A percentile compares a stretch with the other conserved stretches of the same genome.
These are phyloP conservation scores for Amphiprion ocellaris DNA, from an alignment of 2,113 vertebrate species.

Conservation along the genomic window DNA sequence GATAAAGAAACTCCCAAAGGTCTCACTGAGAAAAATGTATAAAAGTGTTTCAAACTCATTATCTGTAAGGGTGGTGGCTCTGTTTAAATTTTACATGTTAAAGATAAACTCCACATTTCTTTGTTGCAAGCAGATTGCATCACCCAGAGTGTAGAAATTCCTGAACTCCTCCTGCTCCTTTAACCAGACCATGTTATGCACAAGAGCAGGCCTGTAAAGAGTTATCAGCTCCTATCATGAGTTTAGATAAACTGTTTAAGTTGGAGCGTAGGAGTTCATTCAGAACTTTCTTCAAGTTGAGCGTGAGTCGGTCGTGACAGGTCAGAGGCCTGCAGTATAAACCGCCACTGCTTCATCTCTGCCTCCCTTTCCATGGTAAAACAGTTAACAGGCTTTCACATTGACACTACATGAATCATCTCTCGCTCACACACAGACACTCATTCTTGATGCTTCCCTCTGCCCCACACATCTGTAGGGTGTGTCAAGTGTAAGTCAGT, in stretches of 20 bases:
- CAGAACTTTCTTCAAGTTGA: conserved; percentile 8
- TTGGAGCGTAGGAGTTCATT: conserved; percentile 3
- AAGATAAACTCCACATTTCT: conserved; percentile 11
- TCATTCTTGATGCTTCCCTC: conserved; percentile 39
- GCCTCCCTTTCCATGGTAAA: conserved; percentile 21
- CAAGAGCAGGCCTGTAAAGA: neutral
- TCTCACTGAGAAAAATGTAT: neutral
- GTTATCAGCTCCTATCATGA: conserved; percentile 41
- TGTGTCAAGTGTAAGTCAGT: conserved; percentile 51
- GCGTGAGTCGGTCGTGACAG: neutral
- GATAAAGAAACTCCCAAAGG: neutral
- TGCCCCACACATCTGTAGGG: conserved; percentile 70
- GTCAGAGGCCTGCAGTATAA: conserved; percentile 10
- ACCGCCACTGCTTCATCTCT: neutral
- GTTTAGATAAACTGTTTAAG: conserved; percentile 31
- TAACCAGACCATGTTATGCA: neutral
- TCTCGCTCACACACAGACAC: conserved; percentile 9
- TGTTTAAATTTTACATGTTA: neutral
- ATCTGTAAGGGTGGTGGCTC: neutral
- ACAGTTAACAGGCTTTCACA: conserved; percentile 7
- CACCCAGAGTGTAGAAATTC: conserved; percentile 5
- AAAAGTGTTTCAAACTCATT: neutral
- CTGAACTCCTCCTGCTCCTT: neutral
- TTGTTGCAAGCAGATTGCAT: conserved; percentile 59
- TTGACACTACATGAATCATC: conserved; percentile 48